Evolutionary conservation across 2,113 vertebrate species (phyloP), one percentile per base, ranked within the genome.

Genomic region (Hippolais icterina): DNA sequence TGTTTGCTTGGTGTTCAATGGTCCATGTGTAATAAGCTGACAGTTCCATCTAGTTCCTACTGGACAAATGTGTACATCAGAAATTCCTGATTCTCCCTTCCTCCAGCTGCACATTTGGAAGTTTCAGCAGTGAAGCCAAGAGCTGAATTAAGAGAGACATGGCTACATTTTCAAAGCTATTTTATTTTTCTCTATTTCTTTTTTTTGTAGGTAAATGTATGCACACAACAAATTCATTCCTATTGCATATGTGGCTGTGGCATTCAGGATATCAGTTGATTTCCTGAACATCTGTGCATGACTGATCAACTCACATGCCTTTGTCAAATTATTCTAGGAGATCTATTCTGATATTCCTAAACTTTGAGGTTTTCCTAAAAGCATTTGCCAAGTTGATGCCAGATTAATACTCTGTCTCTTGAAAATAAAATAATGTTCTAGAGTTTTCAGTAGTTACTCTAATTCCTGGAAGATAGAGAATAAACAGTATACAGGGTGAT

Each of bases 1-100:
- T 59, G 72, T 89, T 96, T 96, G 90, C 90, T 87, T 81, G 69
- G 68, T 93, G 94, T 77, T 92, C 94, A 96, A 4, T 90, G 76
- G 85, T 39, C 93, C 92, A 39, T 56, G 66, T 70, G 90, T 83
- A 93, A 86, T 68, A 83, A 89, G 60, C 69, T 89, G 69, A 69
- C 83, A 83, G 71, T 72, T 96, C 66, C 70, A 77, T 76, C 91
- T 89, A 83, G 84, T 86, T 94, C 89, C 41, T 93, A 71, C 60
- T 1, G 46, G 94, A 93, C 92, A 93, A 92, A 93, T 57, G 52
- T 54, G 56, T 82, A 44, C 65, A 29, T 25, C 77, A 75, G 64
- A 88, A 90, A 93, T 86, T 75, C 56, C 64, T 33, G 28, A n/a
- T 89, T 85, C 68, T 86, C 54, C 56, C 60, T 21, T 86, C 78